A percentile compares a stretch with the other conserved stretches of the same genome.
Conservation (phyloP, 2,113 vertebrate species). For the Chionomys nivalis region DNA sequence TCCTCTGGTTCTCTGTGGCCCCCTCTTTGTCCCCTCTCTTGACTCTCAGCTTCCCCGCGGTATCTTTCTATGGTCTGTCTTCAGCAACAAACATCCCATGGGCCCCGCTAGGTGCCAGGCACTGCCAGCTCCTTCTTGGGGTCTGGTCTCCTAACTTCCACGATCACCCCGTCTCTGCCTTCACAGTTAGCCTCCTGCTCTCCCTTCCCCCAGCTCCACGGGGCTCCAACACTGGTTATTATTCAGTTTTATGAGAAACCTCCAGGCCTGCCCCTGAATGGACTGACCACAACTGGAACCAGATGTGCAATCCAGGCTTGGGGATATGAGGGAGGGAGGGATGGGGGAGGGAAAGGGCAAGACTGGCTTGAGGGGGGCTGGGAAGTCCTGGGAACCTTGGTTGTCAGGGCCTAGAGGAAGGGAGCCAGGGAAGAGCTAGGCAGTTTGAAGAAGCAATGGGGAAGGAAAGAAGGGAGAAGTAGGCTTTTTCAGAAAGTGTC, state of each 20-base stretch:
- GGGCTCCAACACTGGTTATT: slow-evolving; percentile 70
- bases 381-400: slow-evolving; percentile 70
- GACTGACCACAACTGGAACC: slow-evolving; percentile 84
- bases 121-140: slow-evolving; percentile 39
- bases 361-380: neutral
- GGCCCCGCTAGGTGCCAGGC: slow-evolving; percentile 46
- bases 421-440: neutral
- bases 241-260: slow-evolving; percentile 81
- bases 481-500: neutral
- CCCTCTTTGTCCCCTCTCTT: slow-evolving; percentile 57
- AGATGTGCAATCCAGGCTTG: slow-evolving; percentile 77
- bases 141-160: neutral
- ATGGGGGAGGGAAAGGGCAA: neutral
- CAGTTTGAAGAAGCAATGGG: neutral
- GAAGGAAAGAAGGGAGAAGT: neutral
- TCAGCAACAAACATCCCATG: slow-evolving; percentile 4
- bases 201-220: slow-evolving; percentile 55
- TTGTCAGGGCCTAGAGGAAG: neutral
- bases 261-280: slow-evolving; percentile 76
- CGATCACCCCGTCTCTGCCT: neutral
- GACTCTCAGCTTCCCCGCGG: neutral
- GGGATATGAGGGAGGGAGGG: neutral
- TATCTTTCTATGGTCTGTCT: slow-evolving; percentile 31
- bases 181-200: neutral
- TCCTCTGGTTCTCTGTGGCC: slow-evolving; percentile 28